Percentiles rank a stretch among this genome's conserved stretches.
Conservation (phyloP, 1,140 invertebrate species). For the Grapholita molesta region DNA sequence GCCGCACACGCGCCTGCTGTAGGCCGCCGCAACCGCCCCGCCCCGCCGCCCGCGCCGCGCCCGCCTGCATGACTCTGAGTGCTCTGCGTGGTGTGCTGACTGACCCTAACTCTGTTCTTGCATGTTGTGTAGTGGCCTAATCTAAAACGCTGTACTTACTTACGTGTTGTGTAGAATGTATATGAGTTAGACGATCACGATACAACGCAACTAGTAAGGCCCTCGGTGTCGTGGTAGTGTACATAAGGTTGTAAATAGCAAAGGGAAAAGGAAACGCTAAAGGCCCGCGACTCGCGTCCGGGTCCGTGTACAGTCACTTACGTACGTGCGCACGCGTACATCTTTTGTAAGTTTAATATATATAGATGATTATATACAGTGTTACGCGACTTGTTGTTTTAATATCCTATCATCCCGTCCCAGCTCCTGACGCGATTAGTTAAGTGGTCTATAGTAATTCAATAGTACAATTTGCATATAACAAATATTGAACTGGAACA, state of each 20-base stretch:
- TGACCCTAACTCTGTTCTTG: constrained; percentile 6
- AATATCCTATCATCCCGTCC: background rate
- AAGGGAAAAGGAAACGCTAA: constrained; percentile 14
- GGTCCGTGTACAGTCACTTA: background rate
- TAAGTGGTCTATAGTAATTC: no score
- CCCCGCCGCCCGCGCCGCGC: constrained; percentile 8
- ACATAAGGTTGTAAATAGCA: constrained; percentile 18
- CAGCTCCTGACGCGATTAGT: background rate
- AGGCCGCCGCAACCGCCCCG: constrained; percentile 12
- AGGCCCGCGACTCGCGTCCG: constrained; percentile 4
- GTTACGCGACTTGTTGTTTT: constrained; percentile 16
- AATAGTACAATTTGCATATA: no score
- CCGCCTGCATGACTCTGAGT: background rate
- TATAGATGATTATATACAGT: constrained; percentile 14
- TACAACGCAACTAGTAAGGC: background rate
- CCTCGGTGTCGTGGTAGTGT: constrained; percentile 5
- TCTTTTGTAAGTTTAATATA: constrained; percentile 35
- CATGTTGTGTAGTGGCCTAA: constrained; percentile 10
- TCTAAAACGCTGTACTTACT: background rate
- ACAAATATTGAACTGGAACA: no score
- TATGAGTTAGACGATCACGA: background rate
- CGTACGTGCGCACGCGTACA: constrained; percentile 35
- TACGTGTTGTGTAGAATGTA: background rate
- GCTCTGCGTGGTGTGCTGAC: constrained; percentile 14
- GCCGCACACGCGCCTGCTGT: constrained; percentile 48